Evolutionary conservation across 1,140 invertebrate genomes (phyloP), one percentile per base, ranked within the genome.

Genomic region (Aphelenchoides fujianensis): DNA sequence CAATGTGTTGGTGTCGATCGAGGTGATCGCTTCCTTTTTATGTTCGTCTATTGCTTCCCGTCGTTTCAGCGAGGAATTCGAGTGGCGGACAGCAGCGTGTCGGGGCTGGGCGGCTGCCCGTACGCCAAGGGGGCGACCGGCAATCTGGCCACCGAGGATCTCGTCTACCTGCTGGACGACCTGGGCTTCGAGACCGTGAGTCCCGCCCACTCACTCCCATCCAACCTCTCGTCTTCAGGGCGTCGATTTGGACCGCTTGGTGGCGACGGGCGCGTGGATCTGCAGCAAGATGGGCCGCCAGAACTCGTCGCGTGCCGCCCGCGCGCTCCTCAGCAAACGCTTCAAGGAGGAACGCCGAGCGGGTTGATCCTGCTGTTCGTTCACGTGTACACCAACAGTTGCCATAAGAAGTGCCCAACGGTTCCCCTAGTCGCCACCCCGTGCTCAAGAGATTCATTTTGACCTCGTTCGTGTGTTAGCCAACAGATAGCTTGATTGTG

Each of bases 91-190:
- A 91, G 92, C 0, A 94, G 93, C 0, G 90, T 97, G 9, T 91
- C 92, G 19, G 95, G 95, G 19, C 88, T 98, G 0, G 96, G 96
- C 19, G 96, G 96, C 3, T 99, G 97, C 87, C 96, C 96, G 0
- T 98, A 97, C 87, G 96, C 97, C 0, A 89, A 89, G 75, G 95
- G 95, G 5, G 96, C 95, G 0, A 88, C 86, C 71, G 97, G 96
- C 0, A 99, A 99, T 87, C 90, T 98, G 0, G 90, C 96, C 0
- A 97, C 96, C 0, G 96, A 98, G 85, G 95, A 98, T 88, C 89
- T 99, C 2, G 89, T 98, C 0, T 98, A 98, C 85, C 91, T 98
- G 89, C 85, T 99, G 12, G 87, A 95, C 77, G 94, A 92, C 12
- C 88, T 96, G 81, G 91, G 91, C 9, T 89, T 93, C 19, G 86